Evolutionary conservation across 2,888 invertebrate species (phyloP).

Genomic region (Eilema depressum): DNA sequence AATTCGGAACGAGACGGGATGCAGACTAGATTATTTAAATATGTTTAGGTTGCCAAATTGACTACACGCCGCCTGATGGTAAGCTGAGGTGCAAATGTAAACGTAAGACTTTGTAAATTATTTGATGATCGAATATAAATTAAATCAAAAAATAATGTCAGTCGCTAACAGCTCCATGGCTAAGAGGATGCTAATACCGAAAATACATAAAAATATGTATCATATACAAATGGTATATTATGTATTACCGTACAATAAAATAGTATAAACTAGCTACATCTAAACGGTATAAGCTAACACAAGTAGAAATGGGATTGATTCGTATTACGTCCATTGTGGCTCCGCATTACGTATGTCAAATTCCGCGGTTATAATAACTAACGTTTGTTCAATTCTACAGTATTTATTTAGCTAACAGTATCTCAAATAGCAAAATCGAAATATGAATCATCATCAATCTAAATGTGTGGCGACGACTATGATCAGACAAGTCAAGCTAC

Average conservation of each 20-base stretch:
- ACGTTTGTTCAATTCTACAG: neutral
- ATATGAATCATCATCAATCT: neutral
- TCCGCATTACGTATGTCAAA: neutral
- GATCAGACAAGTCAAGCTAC: neutral
- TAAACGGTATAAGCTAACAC: no score
- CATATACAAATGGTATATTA: neutral
- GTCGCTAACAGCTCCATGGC: neutral
- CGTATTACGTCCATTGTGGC: neutral
- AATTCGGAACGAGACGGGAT: no score
- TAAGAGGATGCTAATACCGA: neutral
- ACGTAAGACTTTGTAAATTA: neutral
- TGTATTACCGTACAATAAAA: neutral
- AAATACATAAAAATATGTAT: conserved; percentile 4
- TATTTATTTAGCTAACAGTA: neutral
- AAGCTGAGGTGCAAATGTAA: no score
- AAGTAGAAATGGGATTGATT: neutral
- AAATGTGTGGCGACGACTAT: neutral
- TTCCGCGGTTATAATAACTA: neutral
- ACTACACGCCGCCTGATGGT: no score
- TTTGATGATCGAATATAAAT: neutral
- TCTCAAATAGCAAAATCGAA: neutral
- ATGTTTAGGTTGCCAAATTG: no score
- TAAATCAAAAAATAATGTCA: neutral
- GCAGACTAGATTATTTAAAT: no score
- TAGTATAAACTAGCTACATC: neutral